phyloP scores from a whole-genome alignment of 2,797 vertebrate genomes.

The Cichlasoma orientale region DNA sequence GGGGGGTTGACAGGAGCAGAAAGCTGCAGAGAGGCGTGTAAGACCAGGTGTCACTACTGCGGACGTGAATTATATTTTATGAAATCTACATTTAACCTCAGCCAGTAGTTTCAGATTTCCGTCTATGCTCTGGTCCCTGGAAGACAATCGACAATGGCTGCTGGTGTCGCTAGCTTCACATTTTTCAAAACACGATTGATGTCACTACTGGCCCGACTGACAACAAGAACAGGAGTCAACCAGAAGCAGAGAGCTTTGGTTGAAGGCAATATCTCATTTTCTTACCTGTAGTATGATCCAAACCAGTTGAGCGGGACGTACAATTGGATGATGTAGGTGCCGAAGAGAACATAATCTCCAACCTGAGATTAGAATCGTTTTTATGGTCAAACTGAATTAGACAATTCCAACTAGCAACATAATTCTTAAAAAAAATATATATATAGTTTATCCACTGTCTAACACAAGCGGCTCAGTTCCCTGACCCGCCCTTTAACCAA shows the following conservation, averaged over 20 bases:
- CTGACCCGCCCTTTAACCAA: accelerated
- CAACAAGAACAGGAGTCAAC: background rate
- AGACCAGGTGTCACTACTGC: no score
- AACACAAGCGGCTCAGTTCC: background rate
- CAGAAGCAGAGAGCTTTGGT: background rate
- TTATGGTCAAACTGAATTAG: background rate
- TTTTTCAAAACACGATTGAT: no score
- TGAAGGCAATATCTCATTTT: background rate
- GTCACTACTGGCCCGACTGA: no score
- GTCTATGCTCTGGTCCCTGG: no score
- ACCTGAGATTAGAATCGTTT: slow-evolving; percentile 78
- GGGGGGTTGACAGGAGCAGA: no score
- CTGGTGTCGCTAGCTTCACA: no score
- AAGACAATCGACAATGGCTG: no score
- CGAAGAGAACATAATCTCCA: slow-evolving; percentile 95
- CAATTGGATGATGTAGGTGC: slow-evolving; percentile 96
- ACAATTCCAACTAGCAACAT: background rate
- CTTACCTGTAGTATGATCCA: slow-evolving; percentile 96
- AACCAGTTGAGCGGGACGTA: slow-evolving; percentile 98
- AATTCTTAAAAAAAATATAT: background rate
- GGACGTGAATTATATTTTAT: no score
- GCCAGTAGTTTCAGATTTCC: no score
- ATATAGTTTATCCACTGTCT: background rate
- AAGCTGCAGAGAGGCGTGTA: no score
- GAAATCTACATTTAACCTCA: no score